Percentiles rank a stretch among this genome's conserved stretches.
phyloP scores from a whole-genome alignment of 2,113 vertebrate genomes.

The Cephalophus harveyi region DNA sequence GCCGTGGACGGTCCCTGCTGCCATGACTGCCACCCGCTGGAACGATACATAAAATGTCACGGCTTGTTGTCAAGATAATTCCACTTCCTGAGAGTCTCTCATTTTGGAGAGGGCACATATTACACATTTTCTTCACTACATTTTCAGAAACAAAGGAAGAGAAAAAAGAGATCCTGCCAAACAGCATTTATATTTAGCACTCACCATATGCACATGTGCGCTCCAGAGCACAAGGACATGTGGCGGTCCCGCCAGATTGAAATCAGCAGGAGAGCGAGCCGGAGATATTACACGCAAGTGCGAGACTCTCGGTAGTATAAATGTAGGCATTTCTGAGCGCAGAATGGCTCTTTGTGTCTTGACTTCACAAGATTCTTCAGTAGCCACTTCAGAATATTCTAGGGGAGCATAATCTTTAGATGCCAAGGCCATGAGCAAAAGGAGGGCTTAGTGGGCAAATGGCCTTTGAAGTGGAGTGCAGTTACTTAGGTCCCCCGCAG shows the following conservation, averaged over 20 bases:
- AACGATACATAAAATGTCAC: constrained; percentile 11
- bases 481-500: constrained; percentile 35
- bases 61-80: constrained; percentile 43
- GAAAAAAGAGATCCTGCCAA: constrained; percentile 45
- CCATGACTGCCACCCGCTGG: neutral
- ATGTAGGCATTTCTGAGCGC: constrained; percentile 66
- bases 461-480: constrained; percentile 65
- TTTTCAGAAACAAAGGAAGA: constrained; percentile 72
- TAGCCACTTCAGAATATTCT: constrained; percentile 69
- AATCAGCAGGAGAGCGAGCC: constrained; percentile 62
- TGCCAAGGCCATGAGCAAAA: constrained; percentile 38
- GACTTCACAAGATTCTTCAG: constrained; percentile 57
- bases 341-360: constrained; percentile 62
- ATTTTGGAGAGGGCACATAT: constrained; percentile 60
- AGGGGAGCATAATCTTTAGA: constrained; percentile 52
- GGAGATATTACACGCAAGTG: constrained; percentile 53
- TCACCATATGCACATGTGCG: constrained; percentile 58
- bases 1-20: neutral
- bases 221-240: constrained; percentile 60
- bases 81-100: constrained; percentile 55
- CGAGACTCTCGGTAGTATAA: constrained; percentile 62
- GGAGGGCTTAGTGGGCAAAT: constrained; percentile 8
- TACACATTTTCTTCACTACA: constrained; percentile 62
- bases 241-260: constrained; percentile 61
- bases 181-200: constrained; percentile 65